Conservation (phyloP, 2,113 vertebrate species). For the Alethe diademata region DNA sequence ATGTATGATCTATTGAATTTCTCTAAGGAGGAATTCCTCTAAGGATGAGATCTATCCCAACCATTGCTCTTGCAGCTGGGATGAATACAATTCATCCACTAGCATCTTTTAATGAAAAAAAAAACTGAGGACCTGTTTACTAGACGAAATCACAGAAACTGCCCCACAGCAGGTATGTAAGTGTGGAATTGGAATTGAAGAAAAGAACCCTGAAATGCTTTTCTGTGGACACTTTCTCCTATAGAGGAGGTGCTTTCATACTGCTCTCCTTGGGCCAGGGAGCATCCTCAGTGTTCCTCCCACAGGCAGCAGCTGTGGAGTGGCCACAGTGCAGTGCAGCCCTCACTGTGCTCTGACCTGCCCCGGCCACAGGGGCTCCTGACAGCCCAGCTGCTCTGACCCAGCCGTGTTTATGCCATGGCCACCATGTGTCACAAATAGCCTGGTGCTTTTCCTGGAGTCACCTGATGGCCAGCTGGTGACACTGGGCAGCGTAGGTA, state of each 20-base stretch:
- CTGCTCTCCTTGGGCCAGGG: neutral
- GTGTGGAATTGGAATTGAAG: neutral
- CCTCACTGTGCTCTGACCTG: neutral
- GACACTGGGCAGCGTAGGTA: neutral
- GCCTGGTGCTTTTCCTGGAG: neutral
- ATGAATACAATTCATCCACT: neutral
- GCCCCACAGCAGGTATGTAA: neutral
- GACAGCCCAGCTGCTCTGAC: neutral
- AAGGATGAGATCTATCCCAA: neutral
- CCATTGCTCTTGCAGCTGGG: neutral
- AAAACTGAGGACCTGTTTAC: neutral
- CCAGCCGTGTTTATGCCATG: neutral
- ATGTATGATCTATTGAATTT: neutral
- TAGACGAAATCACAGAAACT: neutral
- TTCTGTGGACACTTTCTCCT: neutral
- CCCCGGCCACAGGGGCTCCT: neutral
- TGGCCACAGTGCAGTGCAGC: neutral
- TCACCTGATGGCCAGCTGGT: neutral
- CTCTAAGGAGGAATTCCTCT: neutral
- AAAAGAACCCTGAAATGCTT: neutral
- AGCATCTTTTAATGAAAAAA: neutral
- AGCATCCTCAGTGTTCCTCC: neutral
- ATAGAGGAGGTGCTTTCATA: neutral
- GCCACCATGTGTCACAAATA: fast-evolving
- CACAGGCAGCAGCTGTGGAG: neutral